Base-by-base conservation (phyloP, 92 coral and sea anemone species). In the Virgularia gustaviana region DNA sequence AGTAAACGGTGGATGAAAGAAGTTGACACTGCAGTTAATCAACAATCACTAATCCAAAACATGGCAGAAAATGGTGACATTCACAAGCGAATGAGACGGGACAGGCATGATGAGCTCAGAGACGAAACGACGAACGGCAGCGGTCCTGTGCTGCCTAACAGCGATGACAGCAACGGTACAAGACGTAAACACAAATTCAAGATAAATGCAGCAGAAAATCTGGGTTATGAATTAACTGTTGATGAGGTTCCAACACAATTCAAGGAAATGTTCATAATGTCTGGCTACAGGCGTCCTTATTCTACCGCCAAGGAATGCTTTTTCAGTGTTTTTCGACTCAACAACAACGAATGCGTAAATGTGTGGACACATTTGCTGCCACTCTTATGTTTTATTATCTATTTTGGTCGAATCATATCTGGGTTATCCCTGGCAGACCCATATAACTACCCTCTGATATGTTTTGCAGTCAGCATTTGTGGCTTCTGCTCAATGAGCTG, bases 291-390 rank as follows among this genome's bases (percentile, higher is more conserved):
- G 61, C 87, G 84, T 31, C 99, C 99, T 9, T 94, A 94, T 49
- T 72, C 85, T 25, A 71, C 95, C 9, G 96, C 96, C 29, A 27
- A 71, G 60, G 87, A 87, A n/a, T 94, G 99, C 77, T 42, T 94
- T 75, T 84, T 76, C 75, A 94, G 96, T 58, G 83, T 82, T 19
- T 85, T 89, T 45, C 79, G 81, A 65, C 83, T 87, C 1, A 56
- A 71, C 19, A 68, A 55, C 18, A 94, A 94, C 84, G 99, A 94
- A 65, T 87, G 94, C 45, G 56, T 89, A 11, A 94, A 94, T 58
- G 88, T 94, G 39, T 94, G 99, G 99, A 89, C 96, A 4, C 99
- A 94, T 74, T 87, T 94, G 31, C 31, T 94, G 18, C 99, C 99
- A 1, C 76, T 94, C 59, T 33, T 89, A 57, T 74, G 85, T 20